Base-by-base conservation (phyloP, 1,140 invertebrate species). In the Vanessa atalanta region DNA sequence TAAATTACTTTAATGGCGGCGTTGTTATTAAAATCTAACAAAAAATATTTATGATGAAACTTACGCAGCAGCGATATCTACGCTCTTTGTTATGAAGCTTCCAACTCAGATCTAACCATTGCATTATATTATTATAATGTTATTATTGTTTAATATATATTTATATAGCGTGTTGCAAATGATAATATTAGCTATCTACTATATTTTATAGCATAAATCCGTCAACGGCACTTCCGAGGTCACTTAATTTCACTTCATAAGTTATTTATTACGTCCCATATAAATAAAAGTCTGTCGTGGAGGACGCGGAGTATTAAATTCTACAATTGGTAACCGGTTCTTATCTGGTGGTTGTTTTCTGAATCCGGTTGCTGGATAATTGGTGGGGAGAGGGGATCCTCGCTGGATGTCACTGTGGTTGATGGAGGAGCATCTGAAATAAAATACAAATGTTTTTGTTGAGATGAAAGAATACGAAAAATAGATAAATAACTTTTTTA, bases 311-410 rank as follows among this genome's bases (percentile, higher is more conserved):
- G 72, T 12, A 88, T 73, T 69, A 86, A 79, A 76, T 84, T 84
- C 88, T 91, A 91, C 86, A 91, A 86, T 65, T 90, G 86, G 80
- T 89, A 88, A 11, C 82, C 86, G 47, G 85, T 73, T 47, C 83
- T 72, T 55, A 82, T 73, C 76, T 85, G 85, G 73, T 83, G 83
- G 75, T 84, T 83, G 77, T 73, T 67, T 31, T 84, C 83, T 9
- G 74, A 64, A n/a, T 86, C 85, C 1, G 86, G 85, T 75, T 86
- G 85, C 64, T 87, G 85, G 70, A 88, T 83, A 13, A 89, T 81
- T 0, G 89, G 88, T 0, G 88, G 89, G 11, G 88, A 75, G 12
- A 91, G 87, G 2, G 88, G 88, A 61, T 91, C 88, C 76, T 87
- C 87, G 79, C 83, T 87, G 0, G 89, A 90, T 0, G 89, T 86